phyloP scores from a whole-genome alignment of 2,888 invertebrate genomes.

The Ophraella communa region DNA sequence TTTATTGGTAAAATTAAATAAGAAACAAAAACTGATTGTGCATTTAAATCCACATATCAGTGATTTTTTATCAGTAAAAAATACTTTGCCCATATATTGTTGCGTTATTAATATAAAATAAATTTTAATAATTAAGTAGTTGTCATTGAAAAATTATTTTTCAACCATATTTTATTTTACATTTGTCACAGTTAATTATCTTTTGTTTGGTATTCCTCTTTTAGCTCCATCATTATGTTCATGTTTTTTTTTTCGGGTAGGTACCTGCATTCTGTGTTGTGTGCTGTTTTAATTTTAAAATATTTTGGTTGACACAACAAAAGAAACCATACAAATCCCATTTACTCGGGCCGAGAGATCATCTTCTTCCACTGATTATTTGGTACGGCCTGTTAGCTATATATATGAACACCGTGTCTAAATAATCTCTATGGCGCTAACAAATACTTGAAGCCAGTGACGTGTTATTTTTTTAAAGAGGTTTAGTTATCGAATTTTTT shows the following conservation, averaged over 20 bases:
- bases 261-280: conserved; percentile 31
- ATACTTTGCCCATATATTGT: too few species aligned
- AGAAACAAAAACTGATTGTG: too few species aligned
- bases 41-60: too few species aligned
- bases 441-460: conserved; percentile 28
- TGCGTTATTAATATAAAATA: too few species aligned
- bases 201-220: conserved; percentile 21
- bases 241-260: conserved; percentile 8
- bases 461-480: conserved; percentile 4
- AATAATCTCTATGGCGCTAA: conserved; percentile 47
- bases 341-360: conserved; percentile 33
- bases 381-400: conserved; percentile 47
- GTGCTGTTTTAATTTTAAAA: conserved; percentile 30
- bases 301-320: conserved; percentile 33
- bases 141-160: neutral
- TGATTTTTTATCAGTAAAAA: too few species aligned
- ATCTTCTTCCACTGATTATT: conserved; percentile 40
- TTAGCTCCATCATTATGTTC: conserved; percentile 19
- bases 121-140: neutral
- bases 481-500: too few species aligned
- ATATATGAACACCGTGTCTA: conserved; percentile 48
- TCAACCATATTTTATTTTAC: conserved; percentile 19
- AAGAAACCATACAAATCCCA: conserved; percentile 32
- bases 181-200: conserved; percentile 25
- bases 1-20: too few species aligned